Conservation (phyloP, 2,797 vertebrate species). For the Glyptemys insculpta region DNA sequence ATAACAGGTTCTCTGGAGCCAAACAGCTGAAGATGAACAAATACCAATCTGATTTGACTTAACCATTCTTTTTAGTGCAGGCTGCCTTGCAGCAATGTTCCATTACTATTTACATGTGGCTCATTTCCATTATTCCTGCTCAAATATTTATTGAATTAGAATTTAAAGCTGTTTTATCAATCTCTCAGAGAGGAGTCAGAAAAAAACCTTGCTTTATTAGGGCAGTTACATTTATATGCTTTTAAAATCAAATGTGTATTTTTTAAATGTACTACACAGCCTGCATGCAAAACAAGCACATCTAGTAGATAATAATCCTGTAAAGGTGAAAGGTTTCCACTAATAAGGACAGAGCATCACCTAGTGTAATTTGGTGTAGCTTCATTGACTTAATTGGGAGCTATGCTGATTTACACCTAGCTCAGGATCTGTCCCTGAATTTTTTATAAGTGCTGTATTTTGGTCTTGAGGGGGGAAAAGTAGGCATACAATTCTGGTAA, state of each 20-base stretch:
- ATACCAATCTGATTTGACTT: neutral
- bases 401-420: neutral
- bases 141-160: neutral
- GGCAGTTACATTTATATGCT: neutral
- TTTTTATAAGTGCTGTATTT: neutral
- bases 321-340: neutral
- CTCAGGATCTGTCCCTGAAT: neutral
- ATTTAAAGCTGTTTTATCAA: neutral
- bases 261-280: conserved; percentile 41
- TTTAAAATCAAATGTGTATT: conserved; percentile 26
- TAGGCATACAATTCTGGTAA: neutral
- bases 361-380: neutral
- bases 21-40: neutral
- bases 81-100: neutral
- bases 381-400: neutral
- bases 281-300: conserved; percentile 18
- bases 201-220: neutral
- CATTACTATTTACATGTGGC: neutral
- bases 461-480: fast-evolving
- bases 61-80: neutral
- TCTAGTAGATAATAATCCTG: neutral
- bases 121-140: neutral
- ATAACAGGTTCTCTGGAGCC: neutral
- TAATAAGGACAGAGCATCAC: neutral
- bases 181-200: neutral